These are phyloP conservation scores for Chaetodon trifascialis DNA, from an alignment of 2,113 vertebrate genomes.

Conservation along the genomic window DNA sequence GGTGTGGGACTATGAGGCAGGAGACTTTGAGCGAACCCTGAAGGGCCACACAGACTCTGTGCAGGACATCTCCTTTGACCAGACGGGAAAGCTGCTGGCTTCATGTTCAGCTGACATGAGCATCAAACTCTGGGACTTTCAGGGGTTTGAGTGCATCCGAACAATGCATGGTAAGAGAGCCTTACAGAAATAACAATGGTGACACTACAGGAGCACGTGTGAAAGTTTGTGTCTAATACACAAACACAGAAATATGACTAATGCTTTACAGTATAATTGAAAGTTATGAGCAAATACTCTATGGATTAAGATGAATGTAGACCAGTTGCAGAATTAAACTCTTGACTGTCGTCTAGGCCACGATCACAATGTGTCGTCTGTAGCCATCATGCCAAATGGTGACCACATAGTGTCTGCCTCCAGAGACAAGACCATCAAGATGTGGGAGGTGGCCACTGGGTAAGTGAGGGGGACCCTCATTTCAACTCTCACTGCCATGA, in stretches of 20 bases:
- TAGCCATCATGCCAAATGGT: conserved; percentile 99
- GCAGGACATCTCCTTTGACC: conserved; percentile 99
- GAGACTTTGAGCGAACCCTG: conserved; percentile 98
- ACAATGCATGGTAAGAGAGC: conserved; percentile 95
- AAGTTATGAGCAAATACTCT: neutral
- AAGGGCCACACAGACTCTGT: conserved; percentile 99
- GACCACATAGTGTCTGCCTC: conserved; percentile 99
- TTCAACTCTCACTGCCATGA: neutral
- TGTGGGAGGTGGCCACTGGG: conserved; percentile 99
- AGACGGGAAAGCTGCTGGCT: conserved; percentile 96
- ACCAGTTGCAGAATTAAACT: conserved; percentile 5
- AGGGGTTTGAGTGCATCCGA: conserved; percentile 98
- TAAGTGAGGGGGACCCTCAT: conserved; percentile 79
- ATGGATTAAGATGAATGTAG: neutral
- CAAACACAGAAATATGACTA: neutral
- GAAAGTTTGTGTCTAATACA: neutral
- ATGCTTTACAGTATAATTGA: neutral
- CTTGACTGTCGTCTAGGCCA: conserved; percentile 87
- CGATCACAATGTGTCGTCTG: conserved; percentile 99
- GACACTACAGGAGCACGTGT: neutral
- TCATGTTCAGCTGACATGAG: conserved; percentile 99
- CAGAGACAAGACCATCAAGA: conserved; percentile 99
- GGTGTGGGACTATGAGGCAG: conserved; percentile 99
- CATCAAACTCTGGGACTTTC: conserved; percentile 99
- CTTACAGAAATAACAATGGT: neutral